Evolutionary conservation across 2,797 vertebrate species (phyloP), one percentile per base, ranked within the genome.

Genomic region (Myotis pilosus): DNA sequence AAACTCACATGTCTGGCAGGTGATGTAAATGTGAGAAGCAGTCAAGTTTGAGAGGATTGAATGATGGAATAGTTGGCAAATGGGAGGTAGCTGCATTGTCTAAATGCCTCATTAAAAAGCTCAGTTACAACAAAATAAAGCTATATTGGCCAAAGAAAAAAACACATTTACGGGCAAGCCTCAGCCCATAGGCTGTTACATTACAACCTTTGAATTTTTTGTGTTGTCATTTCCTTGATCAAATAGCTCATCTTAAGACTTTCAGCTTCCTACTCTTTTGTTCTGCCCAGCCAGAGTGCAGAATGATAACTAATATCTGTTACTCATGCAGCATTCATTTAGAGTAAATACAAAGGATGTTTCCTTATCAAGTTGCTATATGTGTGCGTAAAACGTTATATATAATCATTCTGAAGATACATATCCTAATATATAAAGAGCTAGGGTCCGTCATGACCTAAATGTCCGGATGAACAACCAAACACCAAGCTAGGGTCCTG

Each of bases 251-350:
- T 60, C 38, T 60, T 93, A 71, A 22, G 1, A 38, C 51, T 28
- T 53, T 44, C 5, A 16, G 44, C 44, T 57, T 80, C 91, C 2
- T 1, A 47, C 23, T 23, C 1, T 44, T 51, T 41, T 62, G 22
- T 15, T 87, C 86, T 81, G 15, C 62, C 30, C 33, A 87, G 28
- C 5, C 20, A 28, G 22, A 72, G 30, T 33, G 19, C 4, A 62
- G 28, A 94, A 83, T 76, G 90, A 94, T 68, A 95, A 91, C 36
- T 62, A 68, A 76, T 64, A 30, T 82, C 49, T 72, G 20, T 49
- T 87, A 74, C 3, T 49, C n/a, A 17, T 22, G 25, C 57, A 47
- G 11, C 19, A 93, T 69, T 93, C 19, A 88, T 74, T 87, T 90
- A 79, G 41, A 87, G 72, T 57, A 78, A 89, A 36, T 16, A 64